These are phyloP conservation scores for Drosophila sturtevanti DNA, from an alignment of 1,140 invertebrate species.

Conservation along the genomic window DNA sequence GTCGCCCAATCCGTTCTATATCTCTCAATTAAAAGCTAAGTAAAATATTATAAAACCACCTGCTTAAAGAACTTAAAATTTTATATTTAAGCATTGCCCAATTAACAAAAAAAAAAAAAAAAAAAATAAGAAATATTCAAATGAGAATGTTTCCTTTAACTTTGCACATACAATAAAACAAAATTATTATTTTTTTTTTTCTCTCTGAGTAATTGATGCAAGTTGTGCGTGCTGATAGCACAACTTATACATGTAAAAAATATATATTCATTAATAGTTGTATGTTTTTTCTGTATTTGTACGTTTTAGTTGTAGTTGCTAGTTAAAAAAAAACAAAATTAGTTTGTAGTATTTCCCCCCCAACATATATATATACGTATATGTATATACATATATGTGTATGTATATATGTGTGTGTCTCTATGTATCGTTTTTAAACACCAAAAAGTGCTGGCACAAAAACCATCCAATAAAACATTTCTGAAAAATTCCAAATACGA, in stretches of 20 bases:
- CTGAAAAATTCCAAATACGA: slow-evolving; percentile 53
- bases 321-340: slow-evolving; percentile 2
- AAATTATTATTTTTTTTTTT: neutral
- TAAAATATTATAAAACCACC: slow-evolving; percentile 75
- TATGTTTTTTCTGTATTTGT: slow-evolving; percentile 7
- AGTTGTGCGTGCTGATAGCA: neutral
- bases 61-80: slow-evolving; percentile 58
- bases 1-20: neutral
- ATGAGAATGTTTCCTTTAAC: neutral
- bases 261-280: slow-evolving; percentile 7
- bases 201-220: neutral
- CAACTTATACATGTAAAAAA: neutral
- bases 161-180: neutral
- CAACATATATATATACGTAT: slow-evolving; percentile 15
- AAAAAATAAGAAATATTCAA: neutral
- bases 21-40: slow-evolving; percentile 46
- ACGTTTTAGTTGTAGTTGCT: slow-evolving; percentile 5
- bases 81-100: slow-evolving; percentile 50
- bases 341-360: neutral
- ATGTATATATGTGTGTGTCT: slow-evolving; percentile 58
- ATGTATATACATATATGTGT: slow-evolving; percentile 40
- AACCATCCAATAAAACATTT: slow-evolving; percentile 68
- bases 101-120: slow-evolving; percentile 35
- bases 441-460: slow-evolving; percentile 78
- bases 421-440: slow-evolving; percentile 69